These are phyloP conservation scores for Caenorhabditis macrosperma DNA, from an alignment of 2,888 invertebrate genomes.

Conservation along the genomic window DNA sequence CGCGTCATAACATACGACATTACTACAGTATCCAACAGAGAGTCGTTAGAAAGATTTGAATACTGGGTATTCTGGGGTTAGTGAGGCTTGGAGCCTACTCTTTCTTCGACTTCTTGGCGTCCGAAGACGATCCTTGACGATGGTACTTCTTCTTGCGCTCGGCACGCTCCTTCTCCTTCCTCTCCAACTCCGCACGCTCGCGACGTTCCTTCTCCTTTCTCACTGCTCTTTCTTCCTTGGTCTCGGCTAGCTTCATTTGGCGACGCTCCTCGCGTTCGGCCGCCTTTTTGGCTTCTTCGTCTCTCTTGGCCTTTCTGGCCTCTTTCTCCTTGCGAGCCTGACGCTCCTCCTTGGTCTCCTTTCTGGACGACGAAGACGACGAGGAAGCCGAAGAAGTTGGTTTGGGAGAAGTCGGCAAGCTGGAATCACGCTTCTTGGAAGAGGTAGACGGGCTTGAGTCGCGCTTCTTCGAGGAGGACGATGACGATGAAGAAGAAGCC, in stretches of 20 bases:
- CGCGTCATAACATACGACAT: too few species aligned
- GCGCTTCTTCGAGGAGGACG: background rate
- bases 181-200: constrained; percentile 18
- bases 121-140: background rate
- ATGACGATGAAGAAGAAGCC: too few species aligned
- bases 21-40: too few species aligned
- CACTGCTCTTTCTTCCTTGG: constrained; percentile 19
- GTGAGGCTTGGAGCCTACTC: background rate
- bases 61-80: too few species aligned
- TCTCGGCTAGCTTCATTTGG: background rate
- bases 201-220: constrained; percentile 15
- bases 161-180: constrained; percentile 18
- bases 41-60: too few species aligned
- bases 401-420: too few species aligned
- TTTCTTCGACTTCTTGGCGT: background rate
- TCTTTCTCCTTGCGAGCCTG: background rate
- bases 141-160: background rate
- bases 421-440: too few species aligned
- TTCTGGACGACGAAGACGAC: too few species aligned
- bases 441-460: too few species aligned
- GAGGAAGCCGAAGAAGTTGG: too few species aligned
- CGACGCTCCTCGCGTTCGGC: background rate
- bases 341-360: background rate
- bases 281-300: background rate
- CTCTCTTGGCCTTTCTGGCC: background rate